Percentiles rank a stretch among this genome's conserved stretches.
Evolutionary conservation across 2,797 vertebrate genomes (phyloP).

Genomic region (Premnoplex brunnescens): DNA sequence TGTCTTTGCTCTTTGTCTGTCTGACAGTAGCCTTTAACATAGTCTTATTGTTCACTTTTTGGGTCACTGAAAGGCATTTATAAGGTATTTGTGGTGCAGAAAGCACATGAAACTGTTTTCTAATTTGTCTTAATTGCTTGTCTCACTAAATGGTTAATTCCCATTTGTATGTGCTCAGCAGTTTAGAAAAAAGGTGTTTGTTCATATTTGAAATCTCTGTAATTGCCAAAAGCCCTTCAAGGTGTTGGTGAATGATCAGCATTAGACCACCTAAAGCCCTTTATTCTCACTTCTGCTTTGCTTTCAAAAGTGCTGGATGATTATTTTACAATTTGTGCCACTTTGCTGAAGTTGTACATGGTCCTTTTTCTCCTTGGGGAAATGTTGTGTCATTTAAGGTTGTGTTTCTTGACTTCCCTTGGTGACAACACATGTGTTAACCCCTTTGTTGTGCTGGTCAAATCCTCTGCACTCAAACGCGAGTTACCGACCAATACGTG

Average conservation of each 20-base stretch:
- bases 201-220: constrained; percentile 75
- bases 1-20: constrained; percentile 72
- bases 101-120: constrained; percentile 78
- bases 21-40: constrained; percentile 82
- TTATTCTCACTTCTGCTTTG: constrained; percentile 32
- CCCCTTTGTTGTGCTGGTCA: not conserved
- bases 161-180: constrained; percentile 70
- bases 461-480: not conserved
- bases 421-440: not conserved
- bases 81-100: constrained; percentile 78
- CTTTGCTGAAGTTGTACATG: not conserved
- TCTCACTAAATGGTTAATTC: constrained; percentile 76
- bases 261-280: constrained; percentile 6
- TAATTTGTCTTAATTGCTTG: constrained; percentile 92
- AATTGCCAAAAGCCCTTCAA: constrained; percentile 69
- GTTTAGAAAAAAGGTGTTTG: constrained; percentile 73
- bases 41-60: constrained; percentile 81
- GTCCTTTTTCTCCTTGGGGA: not conserved
- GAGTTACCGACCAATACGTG: not conserved
- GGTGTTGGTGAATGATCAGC: constrained; percentile 26
- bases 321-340: not conserved
- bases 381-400: not conserved
- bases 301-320: not conserved
- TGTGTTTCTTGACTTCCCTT: not conserved
- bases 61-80: constrained; percentile 78